Base-by-base conservation (phyloP, 2,113 vertebrate genomes). In the Channa argus region DNA sequence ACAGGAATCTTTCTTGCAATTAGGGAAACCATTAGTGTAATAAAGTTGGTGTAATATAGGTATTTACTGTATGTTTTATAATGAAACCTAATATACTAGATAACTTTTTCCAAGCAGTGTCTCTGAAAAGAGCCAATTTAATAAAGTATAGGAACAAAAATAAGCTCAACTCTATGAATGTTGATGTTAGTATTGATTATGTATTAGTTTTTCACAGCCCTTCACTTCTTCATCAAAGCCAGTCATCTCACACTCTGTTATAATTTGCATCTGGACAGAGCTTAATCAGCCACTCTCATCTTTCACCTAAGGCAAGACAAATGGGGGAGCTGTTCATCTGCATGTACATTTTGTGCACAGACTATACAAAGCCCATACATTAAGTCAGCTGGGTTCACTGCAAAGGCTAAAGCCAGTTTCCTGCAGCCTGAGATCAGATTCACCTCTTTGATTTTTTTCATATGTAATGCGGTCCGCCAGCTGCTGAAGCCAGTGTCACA, bases 311-410 rank as follows among this genome's bases (percentile, higher is more conserved):
- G 63, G 54, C 69, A 70, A 83, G 82, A 85, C 74, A 66, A 80
- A 86, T 66, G 81, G 68, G 84, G 77, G 74, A 67, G 74, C 75
- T 63, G 68, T 74, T 85, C 74, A 63, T 67, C 74, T 74, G 76
- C 76, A 52, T 84, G 75, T 71, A 63, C 70, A 59, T 86, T 66
- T 74, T 36, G 24, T 65, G n/a, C 73, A 37, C 34, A 9, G 50
- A 11, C 83, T 52, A 62, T 76, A 45, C 71, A 33, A 36, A 81
- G 60, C 73, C 74, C 82, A 74, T 87, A 79, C 80, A 73, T 83
- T 76, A 83, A 46, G 72, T 65, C 50, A 66, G 37, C 77, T 70
- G 74, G 85, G 89, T 90, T 93, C 91, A 91, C 74, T 88, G 84
- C 76, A 79, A 63, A 88, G 86, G 82, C 54, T 52, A 33, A 55